These are phyloP conservation scores for Quadroppia sp. DNA, from an alignment of 2,888 invertebrate genomes.

Conservation along the genomic window DNA sequence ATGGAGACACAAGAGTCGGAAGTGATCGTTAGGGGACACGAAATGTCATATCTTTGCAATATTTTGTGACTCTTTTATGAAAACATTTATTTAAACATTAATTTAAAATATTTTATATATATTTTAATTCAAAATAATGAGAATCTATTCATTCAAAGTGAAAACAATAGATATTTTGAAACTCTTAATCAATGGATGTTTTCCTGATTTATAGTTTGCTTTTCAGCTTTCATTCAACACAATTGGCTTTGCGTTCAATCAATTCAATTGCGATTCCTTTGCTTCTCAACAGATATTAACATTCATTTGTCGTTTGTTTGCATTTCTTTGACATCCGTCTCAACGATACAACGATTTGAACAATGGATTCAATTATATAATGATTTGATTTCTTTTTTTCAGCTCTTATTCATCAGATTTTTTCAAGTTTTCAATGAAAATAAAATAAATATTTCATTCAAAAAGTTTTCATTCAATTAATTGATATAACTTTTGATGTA, in stretches of 20 bases:
- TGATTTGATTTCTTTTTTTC: too few species aligned
- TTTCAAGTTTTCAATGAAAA: too few species aligned
- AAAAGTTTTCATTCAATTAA: too few species aligned
- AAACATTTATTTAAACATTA: slow-evolving; percentile 26
- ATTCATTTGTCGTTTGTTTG: too few species aligned
- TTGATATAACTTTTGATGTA: too few species aligned
- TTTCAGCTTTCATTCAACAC: background rate
- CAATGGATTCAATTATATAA: too few species aligned
- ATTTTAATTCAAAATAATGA: slow-evolving; percentile 14
- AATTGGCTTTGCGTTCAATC: background rate
- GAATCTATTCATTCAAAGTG: slow-evolving; percentile 2
- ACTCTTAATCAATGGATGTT: background rate
- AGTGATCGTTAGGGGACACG: slow-evolving; percentile 25
- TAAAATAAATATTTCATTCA: too few species aligned
- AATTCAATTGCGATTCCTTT: background rate
- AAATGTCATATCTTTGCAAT: slow-evolving; percentile 40
- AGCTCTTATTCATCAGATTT: too few species aligned
- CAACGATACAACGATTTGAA: too few species aligned
- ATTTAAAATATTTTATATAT: slow-evolving; percentile 35
- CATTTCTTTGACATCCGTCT: too few species aligned
- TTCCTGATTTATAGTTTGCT: slow-evolving; percentile 12
- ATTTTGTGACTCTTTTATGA: slow-evolving; percentile 30
- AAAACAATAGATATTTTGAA: slow-evolving; percentile 13
- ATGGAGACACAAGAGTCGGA: background rate
- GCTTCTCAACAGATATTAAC: background rate